phyloP scores from a whole-genome alignment of 2,797 vertebrate genomes.

The Lepus townsendii region DNA sequence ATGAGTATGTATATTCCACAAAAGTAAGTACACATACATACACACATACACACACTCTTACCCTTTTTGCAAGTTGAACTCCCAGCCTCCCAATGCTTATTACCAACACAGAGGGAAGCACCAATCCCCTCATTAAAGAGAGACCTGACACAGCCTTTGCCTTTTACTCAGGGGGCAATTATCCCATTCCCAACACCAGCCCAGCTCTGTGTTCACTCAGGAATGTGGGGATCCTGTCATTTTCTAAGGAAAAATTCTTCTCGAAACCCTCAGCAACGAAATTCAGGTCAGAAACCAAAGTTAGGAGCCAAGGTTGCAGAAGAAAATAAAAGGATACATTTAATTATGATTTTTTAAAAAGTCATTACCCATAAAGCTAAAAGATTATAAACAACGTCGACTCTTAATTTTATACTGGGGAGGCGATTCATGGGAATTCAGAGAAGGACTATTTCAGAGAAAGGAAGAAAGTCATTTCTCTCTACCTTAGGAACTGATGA shows the following conservation, averaged over 20 bases:
- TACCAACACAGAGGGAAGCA: background rate
- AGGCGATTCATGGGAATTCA: background rate
- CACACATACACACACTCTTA: background rate
- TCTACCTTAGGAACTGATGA: background rate
- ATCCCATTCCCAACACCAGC: background rate
- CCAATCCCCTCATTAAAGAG: background rate
- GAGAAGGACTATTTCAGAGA: background rate
- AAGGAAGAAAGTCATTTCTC: constrained; percentile 22
- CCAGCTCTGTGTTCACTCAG: background rate
- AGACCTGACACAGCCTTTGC: background rate
- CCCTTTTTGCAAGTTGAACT: constrained; percentile 1
- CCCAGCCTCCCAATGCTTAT: background rate
- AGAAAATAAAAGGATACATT: constrained; percentile 61
- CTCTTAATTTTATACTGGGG: background rate
- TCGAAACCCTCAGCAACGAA: constrained; percentile 64
- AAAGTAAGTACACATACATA: background rate
- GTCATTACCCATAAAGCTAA: constrained; percentile 49
- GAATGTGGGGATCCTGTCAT: constrained; percentile 18
- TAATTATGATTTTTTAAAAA: background rate
- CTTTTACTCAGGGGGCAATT: constrained; percentile 12
- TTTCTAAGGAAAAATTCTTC: constrained; percentile 72
- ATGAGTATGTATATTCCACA: background rate
- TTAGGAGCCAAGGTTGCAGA: constrained; percentile 23
- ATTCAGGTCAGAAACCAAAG: constrained; percentile 68
- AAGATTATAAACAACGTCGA: background rate